phyloP scores from a whole-genome alignment of 2,113 vertebrate genomes.

The Dermatemys mawii region DNA sequence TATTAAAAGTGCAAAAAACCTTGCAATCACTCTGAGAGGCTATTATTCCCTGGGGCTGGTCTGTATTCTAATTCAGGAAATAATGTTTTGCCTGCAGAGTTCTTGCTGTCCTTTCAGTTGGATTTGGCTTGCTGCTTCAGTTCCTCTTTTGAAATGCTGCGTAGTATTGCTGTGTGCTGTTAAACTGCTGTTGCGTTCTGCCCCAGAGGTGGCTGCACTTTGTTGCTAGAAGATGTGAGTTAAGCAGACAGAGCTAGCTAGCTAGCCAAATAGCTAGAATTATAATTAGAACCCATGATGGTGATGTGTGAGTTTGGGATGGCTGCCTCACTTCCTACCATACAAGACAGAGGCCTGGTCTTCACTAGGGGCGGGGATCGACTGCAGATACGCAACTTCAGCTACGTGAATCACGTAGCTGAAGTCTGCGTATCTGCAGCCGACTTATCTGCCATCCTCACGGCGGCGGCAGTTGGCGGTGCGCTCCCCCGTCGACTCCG shows the following conservation, averaged over 20 bases:
- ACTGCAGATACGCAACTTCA: too few species aligned
- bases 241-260: background rate
- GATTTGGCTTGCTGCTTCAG: slow-evolving; percentile 1
- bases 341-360: too few species aligned
- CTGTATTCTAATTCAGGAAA: slow-evolving; percentile 17
- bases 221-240: background rate
- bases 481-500: too few species aligned
- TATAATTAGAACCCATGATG: background rate
- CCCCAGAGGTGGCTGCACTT: background rate
- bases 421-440: too few species aligned
- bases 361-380: too few species aligned
- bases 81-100: background rate
- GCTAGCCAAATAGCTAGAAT: background rate
- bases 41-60: slow-evolving; percentile 31
- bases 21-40: slow-evolving; percentile 28
- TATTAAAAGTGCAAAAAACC: slow-evolving; percentile 28
- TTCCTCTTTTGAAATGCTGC: background rate
- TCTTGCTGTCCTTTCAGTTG: slow-evolving; percentile 40
- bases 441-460: too few species aligned
- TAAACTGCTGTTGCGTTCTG: background rate
- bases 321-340: background rate
- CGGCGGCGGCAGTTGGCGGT: too few species aligned
- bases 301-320: background rate
- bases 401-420: too few species aligned
- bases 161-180: background rate